A percentile compares a stretch with the other conserved stretches of the same genome.
phyloP scores from a whole-genome alignment of 2,888 invertebrate species.

The Cephus spinipes region DNA sequence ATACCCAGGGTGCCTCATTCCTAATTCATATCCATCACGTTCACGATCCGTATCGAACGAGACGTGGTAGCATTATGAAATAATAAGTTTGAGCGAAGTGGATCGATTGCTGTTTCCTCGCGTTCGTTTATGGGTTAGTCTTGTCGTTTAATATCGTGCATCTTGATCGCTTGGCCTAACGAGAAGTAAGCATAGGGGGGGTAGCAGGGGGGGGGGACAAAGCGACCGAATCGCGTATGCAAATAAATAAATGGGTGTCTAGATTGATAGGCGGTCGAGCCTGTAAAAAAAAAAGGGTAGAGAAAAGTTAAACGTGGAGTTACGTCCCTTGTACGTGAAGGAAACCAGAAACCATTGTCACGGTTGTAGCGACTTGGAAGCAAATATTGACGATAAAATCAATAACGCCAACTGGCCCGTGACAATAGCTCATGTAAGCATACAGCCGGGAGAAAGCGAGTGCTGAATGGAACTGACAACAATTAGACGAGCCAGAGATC shows the following conservation, averaged over 20 bases:
- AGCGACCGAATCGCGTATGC: neutral
- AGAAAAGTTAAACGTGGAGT: neutral
- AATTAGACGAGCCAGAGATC: too few relatives aligned
- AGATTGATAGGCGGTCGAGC: neutral
- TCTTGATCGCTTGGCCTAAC: neutral
- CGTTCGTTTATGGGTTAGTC: too few relatives aligned
- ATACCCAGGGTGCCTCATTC: too few relatives aligned
- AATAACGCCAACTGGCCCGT: slow-evolving; percentile 6
- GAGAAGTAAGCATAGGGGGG: slow-evolving; percentile 4
- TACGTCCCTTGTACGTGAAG: neutral
- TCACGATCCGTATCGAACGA: neutral
- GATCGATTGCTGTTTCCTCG: neutral
- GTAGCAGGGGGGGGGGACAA: neutral
- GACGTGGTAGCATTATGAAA: neutral
- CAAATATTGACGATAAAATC: neutral
- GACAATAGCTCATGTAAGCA: neutral
- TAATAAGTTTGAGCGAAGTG: neutral
- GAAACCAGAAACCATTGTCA: neutral
- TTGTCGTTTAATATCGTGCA: neutral
- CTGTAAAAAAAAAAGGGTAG: neutral
- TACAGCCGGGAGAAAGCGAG: too few relatives aligned
- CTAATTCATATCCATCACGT: neutral
- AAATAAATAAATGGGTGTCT: neutral
- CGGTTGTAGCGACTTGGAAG: too few relatives aligned
- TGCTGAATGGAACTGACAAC: too few relatives aligned